Conservation (phyloP, 1,140 invertebrate genomes). For the Limonius californicus region DNA sequence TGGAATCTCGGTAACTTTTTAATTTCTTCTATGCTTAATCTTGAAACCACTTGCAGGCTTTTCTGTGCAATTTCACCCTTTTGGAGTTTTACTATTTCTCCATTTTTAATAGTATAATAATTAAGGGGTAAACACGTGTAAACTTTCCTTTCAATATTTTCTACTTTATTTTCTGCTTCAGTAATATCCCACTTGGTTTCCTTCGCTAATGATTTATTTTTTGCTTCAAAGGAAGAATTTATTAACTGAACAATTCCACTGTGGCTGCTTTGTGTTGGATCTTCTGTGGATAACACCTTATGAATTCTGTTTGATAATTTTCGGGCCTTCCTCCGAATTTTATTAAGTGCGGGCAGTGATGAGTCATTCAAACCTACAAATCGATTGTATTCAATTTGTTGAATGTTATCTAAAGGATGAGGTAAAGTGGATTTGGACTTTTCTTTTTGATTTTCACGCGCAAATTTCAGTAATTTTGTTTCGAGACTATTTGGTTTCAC, state of each 20-base stretch:
- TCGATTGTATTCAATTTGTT: constrained; percentile 36
- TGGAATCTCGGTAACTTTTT: constrained; percentile 50
- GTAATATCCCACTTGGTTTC: constrained; percentile 31
- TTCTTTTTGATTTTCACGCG: constrained; percentile 25
- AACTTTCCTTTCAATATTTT: constrained; percentile 28
- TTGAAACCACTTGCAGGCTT: constrained; percentile 28
- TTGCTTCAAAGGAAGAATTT: neutral
- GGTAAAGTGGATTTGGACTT: constrained; percentile 10
- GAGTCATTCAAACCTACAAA: constrained; percentile 8
- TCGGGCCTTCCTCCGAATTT: constrained; percentile 30
- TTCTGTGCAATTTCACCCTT: constrained; percentile 25
- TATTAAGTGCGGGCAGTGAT: constrained; percentile 14
- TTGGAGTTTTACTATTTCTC: constrained; percentile 42
- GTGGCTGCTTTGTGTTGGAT: neutral
- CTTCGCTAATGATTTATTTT: neutral
- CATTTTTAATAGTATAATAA: constrained; percentile 46
- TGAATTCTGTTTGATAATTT: constrained; percentile 23
- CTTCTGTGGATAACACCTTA: neutral
- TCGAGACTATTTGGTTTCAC: constrained; percentile 37
- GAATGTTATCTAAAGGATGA: constrained; percentile 42
- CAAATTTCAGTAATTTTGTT: constrained; percentile 39
- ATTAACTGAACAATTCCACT: neutral
- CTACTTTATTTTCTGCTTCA: constrained; percentile 15
- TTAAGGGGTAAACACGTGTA: constrained; percentile 39
- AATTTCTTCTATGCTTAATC: constrained; percentile 49